Conservation (phyloP, 2,113 vertebrate species). For the Lophura nycthemera region DNA sequence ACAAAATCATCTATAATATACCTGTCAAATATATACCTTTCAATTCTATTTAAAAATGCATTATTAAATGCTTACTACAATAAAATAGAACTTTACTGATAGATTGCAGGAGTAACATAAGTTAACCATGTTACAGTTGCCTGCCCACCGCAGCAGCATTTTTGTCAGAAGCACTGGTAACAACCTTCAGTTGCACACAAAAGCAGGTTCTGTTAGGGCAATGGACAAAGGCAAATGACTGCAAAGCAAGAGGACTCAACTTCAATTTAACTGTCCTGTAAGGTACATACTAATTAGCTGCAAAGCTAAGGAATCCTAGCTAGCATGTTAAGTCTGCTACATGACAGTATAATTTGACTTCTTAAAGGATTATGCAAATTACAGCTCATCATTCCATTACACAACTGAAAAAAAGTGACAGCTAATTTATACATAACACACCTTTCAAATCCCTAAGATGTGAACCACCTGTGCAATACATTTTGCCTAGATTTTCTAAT, state of each 20-base stretch:
- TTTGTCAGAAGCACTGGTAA: slow-evolving; percentile 59
- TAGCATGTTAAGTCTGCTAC: slow-evolving; percentile 97
- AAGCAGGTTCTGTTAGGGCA: slow-evolving; percentile 69
- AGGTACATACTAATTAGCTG: slow-evolving; percentile 94
- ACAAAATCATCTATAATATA: slow-evolving; percentile 23
- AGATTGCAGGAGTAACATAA: slow-evolving; percentile 48
- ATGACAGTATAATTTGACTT: slow-evolving; percentile 98
- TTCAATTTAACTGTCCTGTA: slow-evolving; percentile 89
- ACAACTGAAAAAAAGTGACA: slow-evolving; percentile 93
- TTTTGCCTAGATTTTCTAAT: slow-evolving; percentile 80
- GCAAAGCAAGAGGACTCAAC: slow-evolving; percentile 81
- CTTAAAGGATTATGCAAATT: slow-evolving; percentile 98
- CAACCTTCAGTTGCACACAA: slow-evolving; percentile 52
- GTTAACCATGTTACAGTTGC: slow-evolving; percentile 43
- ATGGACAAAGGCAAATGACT: slow-evolving; percentile 79
- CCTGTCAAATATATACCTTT: slow-evolving; percentile 28
- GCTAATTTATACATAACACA: slow-evolving; percentile 96
- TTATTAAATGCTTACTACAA: slow-evolving; percentile 29
- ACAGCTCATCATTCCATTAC: slow-evolving; percentile 92
- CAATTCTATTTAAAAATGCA: slow-evolving; percentile 15
- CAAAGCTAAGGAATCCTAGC: slow-evolving; percentile 90
- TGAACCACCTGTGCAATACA: slow-evolving; percentile 88
- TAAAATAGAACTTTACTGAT: slow-evolving; percentile 20
- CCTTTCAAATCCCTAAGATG: slow-evolving; percentile 92
- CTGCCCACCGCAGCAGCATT: slow-evolving; percentile 52